Evolutionary conservation across 2,113 vertebrate genomes (phyloP), one percentile per base, ranked within the genome.

Genomic region (Xenopus borealis): DNA sequence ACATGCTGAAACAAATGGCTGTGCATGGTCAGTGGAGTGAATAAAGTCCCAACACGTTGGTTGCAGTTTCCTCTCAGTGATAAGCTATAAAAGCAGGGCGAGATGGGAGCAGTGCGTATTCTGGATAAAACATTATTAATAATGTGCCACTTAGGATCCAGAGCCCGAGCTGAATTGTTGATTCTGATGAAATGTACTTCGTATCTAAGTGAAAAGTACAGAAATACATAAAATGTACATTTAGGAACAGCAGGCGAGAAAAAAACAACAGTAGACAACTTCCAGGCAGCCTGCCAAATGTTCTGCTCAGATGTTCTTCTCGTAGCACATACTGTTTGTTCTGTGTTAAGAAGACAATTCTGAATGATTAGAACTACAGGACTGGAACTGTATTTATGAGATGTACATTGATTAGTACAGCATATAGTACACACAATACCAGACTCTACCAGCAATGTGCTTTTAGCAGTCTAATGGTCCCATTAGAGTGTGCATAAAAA

Each of bases 1-100:
- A 59, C 44, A 59, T n/a, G 9, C 33, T 59, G 68, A 46, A 70
- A 59, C 68, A 70, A 70, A 70, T 59, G 19, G 68, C 8, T 40
- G 52, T 70, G 27, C 55, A 18, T 45, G 53, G n/a, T 70, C 53
- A 59, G 30, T 8, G 30, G 66, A 53, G 50, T 53, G 66, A 59
- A 70, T 10, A 70, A 44, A 70, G 30, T 45, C 12, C 55, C 33
- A 33, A 47, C 44, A 45, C 13, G 6, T 52, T 23, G 19, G 8
- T 70, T 8, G 11, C 14, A 16, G 1, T 45, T 70, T 44, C 33
- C 1, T 59, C 27, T 33, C n/a, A 16, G 14, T 17, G 47, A 33
- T 55, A 16, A 55, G 52, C 3, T 19, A 53, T 65, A 33, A 44
- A 16, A 3, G 44, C 12, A 53, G 50, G 23, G 23, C 1, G 23